These are phyloP conservation scores for Drosophila nigricruria DNA, from an alignment of 2,888 invertebrate species.

Conservation along the genomic window DNA sequence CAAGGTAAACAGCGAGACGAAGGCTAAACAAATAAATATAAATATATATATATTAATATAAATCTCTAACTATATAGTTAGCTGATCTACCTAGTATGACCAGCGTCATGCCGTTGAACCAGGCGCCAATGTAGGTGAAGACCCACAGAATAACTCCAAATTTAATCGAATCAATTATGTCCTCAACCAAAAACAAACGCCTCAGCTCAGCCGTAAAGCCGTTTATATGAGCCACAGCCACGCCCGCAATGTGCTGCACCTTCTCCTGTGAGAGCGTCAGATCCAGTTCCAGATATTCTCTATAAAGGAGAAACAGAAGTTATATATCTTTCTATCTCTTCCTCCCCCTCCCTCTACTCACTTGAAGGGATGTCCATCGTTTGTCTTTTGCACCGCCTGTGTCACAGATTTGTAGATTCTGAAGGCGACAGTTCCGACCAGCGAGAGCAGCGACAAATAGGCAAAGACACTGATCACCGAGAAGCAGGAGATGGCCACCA, in stretches of 20 bases:
- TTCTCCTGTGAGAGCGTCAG: conserved; percentile 95
- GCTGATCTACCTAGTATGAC: conserved; percentile 92
- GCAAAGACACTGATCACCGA: conserved; percentile 98
- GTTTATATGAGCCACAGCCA: conserved; percentile 94
- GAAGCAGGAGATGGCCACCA: conserved; percentile 97
- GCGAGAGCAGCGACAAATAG: conserved; percentile 94
- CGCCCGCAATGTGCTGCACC: conserved; percentile 94
- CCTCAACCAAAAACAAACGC: conserved; percentile 97
- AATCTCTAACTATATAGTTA: background rate
- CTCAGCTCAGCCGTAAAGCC: conserved; percentile 93
- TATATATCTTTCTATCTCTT: background rate
- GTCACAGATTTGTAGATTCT: conserved; percentile 98
- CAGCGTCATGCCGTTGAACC: conserved; percentile 99
- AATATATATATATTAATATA: background rate
- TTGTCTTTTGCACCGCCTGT: conserved; percentile 97
- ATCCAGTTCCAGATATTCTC: conserved; percentile 94
- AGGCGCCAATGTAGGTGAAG: conserved; percentile 98
- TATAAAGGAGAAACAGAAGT: conserved; percentile 71
- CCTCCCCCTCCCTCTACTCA: conserved; percentile 86
- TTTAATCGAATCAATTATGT: conserved; percentile 97
- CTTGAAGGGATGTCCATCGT: conserved; percentile 99
- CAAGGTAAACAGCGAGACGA: conserved; percentile 96
- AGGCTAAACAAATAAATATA: conserved; percentile 87
- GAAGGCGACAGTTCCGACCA: conserved; percentile 96
- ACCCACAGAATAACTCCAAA: conserved; percentile 98